phyloP scores from a whole-genome alignment of 2,888 invertebrate genomes.

The Dicycla oo region DNA sequence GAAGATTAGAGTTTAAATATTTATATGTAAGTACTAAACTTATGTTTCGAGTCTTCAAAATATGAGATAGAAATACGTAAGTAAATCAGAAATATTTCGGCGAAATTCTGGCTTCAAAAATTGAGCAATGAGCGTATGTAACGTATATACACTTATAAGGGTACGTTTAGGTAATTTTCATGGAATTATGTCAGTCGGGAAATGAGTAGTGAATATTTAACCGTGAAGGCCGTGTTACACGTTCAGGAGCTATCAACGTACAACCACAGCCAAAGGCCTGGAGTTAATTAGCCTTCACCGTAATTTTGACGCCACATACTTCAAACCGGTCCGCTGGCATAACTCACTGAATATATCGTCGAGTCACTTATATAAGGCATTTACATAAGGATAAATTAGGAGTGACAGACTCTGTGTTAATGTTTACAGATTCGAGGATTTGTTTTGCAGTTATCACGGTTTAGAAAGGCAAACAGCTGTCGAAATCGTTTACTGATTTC shows the following conservation, averaged over 20 bases:
- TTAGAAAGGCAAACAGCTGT: conserved; percentile 4
- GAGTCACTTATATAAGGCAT: conserved; percentile 39
- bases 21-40: conserved; percentile 21
- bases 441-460: conserved; percentile 9
- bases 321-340: conserved; percentile 34
- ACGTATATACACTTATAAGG: conserved; percentile 14
- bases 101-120: conserved; percentile 21
- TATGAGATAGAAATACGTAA: conserved; percentile 7
- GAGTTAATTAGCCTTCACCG: conserved; percentile 62
- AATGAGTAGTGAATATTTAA: conserved; percentile 59
- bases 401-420: conserved; percentile 28
- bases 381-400: conserved; percentile 40
- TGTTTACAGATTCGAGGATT: conserved; percentile 17
- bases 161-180: conserved; percentile 50
- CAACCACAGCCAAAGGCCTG: conserved; percentile 56
- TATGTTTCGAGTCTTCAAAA: conserved; percentile 27
- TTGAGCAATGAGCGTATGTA: neutral
- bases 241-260: conserved; percentile 57
- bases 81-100: neutral
- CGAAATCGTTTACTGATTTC: neutral
- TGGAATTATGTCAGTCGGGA: conserved; percentile 55
- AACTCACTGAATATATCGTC: conserved; percentile 42
- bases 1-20: conserved; percentile 57
- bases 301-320: conserved; percentile 60
- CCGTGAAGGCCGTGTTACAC: conserved; percentile 43